A percentile compares a stretch with the other conserved stretches of the same genome.
Conservation (phyloP, 2,797 vertebrate species). For the Huso huso region DNA sequence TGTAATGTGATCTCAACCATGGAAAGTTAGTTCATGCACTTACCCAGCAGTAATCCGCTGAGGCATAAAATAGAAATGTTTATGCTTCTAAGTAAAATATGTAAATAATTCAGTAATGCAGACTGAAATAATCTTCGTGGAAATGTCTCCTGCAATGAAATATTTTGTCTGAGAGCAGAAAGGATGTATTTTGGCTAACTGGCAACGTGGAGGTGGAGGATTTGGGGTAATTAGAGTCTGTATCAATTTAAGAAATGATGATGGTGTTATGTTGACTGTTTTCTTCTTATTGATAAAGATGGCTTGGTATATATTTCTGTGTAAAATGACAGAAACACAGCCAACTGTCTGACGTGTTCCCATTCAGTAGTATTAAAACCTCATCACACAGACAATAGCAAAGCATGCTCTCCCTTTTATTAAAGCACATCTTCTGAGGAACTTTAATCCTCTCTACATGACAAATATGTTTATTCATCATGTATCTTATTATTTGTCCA, state of each 20-base stretch:
- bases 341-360: too few relatives aligned
- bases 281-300: neutral
- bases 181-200: constrained; percentile 30
- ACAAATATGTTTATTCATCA: too few relatives aligned
- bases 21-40: constrained; percentile 22
- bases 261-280: neutral
- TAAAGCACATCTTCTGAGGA: too few relatives aligned
- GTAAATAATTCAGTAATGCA: constrained; percentile 49
- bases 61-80: constrained; percentile 35
- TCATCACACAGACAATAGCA: too few relatives aligned
- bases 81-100: constrained; percentile 34
- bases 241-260: constrained; percentile 29
- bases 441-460: too few relatives aligned
- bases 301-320: too few relatives aligned
- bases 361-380: too few relatives aligned
- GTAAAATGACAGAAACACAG: too few relatives aligned
- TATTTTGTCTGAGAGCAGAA: constrained; percentile 28
- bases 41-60: constrained; percentile 26
- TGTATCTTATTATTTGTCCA: too few relatives aligned
- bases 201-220: constrained; percentile 14
- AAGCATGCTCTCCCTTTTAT: too few relatives aligned
- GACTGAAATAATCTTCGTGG: constrained; percentile 34
- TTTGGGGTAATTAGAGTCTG: neutral
- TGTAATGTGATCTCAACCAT: constrained; percentile 32
- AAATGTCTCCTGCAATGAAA: constrained; percentile 32